Evolutionary conservation across 2,888 invertebrate species (phyloP).

Genomic region (Xanthorhoe spadicearia): DNA sequence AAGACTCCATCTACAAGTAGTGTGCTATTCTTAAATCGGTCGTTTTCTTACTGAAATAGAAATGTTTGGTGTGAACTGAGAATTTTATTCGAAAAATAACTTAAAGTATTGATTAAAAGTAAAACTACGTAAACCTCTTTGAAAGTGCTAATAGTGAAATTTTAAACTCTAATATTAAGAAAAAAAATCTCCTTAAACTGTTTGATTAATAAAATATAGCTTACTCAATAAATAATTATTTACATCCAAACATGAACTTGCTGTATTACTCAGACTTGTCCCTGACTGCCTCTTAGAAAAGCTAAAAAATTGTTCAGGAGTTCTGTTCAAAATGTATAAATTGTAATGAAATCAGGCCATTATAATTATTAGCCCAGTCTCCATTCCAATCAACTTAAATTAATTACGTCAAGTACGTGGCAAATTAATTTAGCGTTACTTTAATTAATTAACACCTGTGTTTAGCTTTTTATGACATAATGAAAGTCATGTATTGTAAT

Average conservation of each 20-base stretch:
- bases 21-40: constrained; percentile 28
- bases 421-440: constrained; percentile 26
- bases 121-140: too few species aligned
- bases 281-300: not conserved
- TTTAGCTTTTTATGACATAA: constrained; percentile 7
- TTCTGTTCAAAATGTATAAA: not conserved
- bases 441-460: constrained; percentile 25
- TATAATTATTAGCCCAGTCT: constrained; percentile 24
- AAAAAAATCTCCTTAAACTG: too few species aligned
- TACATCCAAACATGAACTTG: not conserved
- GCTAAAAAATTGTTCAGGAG: not conserved
- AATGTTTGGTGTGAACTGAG: not conserved
- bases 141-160: too few species aligned
- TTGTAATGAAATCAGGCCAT: constrained; percentile 28
- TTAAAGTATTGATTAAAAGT: too few species aligned
- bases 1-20: constrained; percentile 5
- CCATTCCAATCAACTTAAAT: constrained; percentile 27
- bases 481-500: constrained; percentile 7
- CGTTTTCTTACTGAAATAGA: constrained; percentile 14
- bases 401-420: constrained; percentile 35
- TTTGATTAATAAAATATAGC: too few species aligned
- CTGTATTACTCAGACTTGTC: not conserved
- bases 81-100: not conserved
- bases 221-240: too few species aligned
- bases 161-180: too few species aligned